phyloP scores from a whole-genome alignment of 2,888 invertebrate species.

The Agrotis ipsilon region DNA sequence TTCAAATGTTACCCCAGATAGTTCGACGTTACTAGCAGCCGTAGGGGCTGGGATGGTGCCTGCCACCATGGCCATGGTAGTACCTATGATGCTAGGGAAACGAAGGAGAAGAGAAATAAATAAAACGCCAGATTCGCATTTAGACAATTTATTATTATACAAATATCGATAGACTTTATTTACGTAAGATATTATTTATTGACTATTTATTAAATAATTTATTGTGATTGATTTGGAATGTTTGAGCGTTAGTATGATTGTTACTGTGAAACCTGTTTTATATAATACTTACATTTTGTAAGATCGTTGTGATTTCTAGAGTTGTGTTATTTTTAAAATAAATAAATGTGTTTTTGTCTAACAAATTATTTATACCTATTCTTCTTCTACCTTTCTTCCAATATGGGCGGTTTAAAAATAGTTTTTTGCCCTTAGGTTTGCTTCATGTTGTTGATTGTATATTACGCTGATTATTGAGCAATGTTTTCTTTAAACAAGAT shows the following conservation, averaged over 20 bases:
- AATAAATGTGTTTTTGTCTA: conserved; percentile 27
- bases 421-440: background rate
- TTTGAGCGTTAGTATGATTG: conserved; percentile 36
- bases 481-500: background rate
- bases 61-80: conserved; percentile 95
- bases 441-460: background rate
- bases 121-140: conserved; percentile 63
- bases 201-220: conserved; percentile 62
- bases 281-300: conserved; percentile 29
- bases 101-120: conserved; percentile 79
- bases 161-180: conserved; percentile 64
- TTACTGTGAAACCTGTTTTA: conserved; percentile 36
- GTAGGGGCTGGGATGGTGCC: conserved; percentile 95
- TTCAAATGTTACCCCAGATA: conserved; percentile 85
- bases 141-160: conserved; percentile 74
- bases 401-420: background rate
- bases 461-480: background rate
- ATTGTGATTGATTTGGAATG: conserved; percentile 48
- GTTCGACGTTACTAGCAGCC: conserved; percentile 93
- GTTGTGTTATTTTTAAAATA: conserved; percentile 44
- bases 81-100: conserved; percentile 94
- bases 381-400: background rate
- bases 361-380: conserved; percentile 11
- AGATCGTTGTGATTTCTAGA: conserved; percentile 58
- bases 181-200: conserved; percentile 57